phyloP scores from a whole-genome alignment of 2,888 invertebrate species.

The Uropetala carovei region DNA sequence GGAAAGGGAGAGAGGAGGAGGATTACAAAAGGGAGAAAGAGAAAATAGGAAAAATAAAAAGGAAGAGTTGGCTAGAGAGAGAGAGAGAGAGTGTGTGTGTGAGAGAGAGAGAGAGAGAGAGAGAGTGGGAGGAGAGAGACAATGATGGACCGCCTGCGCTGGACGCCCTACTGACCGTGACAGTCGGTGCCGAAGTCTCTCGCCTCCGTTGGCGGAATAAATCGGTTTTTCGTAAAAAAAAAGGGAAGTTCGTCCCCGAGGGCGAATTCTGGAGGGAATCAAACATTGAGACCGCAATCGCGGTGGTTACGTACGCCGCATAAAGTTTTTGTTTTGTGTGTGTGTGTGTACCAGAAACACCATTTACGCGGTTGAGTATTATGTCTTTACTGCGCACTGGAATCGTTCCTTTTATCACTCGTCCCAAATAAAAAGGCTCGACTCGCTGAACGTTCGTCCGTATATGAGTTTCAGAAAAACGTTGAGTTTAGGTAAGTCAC shows the following conservation, averaged over 20 bases:
- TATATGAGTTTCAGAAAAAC: too few relatives aligned
- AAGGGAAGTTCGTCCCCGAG: not conserved
- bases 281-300: not conserved
- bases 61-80: too few relatives aligned
- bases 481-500: too few relatives aligned
- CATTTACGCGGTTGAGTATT: too few relatives aligned
- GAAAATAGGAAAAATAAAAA: not conserved
- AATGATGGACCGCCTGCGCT: not conserved
- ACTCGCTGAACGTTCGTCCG: too few relatives aligned
- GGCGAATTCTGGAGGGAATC: not conserved
- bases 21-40: not conserved
- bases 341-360: too few relatives aligned
- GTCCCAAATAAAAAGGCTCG: too few relatives aligned
- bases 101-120: not conserved
- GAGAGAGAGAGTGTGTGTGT: not conserved
- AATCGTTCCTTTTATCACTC: too few relatives aligned
- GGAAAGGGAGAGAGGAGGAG: not conserved
- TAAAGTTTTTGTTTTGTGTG: too few relatives aligned
- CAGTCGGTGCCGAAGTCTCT: conserved; percentile 20
- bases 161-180: conserved; percentile 41
- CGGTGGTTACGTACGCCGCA: too few relatives aligned
- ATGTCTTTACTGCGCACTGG: too few relatives aligned
- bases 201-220: conserved; percentile 44
- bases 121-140: not conserved
- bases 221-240: not conserved